Evolutionary conservation across 2,113 vertebrate species (phyloP), one percentile per base, ranked within the genome.

Genomic region (Pionites leucogaster): DNA sequence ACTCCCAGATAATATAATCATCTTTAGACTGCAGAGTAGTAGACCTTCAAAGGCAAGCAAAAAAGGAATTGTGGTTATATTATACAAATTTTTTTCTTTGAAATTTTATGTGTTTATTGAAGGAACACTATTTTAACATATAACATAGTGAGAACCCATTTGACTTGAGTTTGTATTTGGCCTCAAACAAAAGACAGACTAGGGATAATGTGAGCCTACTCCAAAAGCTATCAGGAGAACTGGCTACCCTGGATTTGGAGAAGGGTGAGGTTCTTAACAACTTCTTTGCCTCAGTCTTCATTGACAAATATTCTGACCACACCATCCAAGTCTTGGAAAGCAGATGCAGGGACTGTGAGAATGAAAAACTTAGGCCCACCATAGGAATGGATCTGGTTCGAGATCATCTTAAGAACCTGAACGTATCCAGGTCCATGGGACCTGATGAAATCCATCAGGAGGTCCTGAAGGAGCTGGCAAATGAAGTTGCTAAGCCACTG

Each of bases 401-500:
- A 57, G 31, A 57, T 3, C 5, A 9, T 57, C 19, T 57, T 33
- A 33, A 13, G 31, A 57, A 55, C 29, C 29, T 31, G 29, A 31
- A 31, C 5, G 2, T 55, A 18, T 18, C 12, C 17, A 55, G 31
- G 29, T 55, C 17, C 53, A 12, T 55, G 29, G 29, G 29, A 19
- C 53, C 53, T 55, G 53, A 55, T 18, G 17, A 55, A 31, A 55
- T 55, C 17, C 11, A 19, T 31, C 7, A 0, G 1, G 1, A 1
- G 17, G 29, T 55, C 29, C 53, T 55, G 53, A 55, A 55, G 53
- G 7, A 55, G 53, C 53, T 31, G 53, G 53, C 11, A 7, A 57
- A 57, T 57, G 31, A 57, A 33, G 55, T 6, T 22, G 55, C 55
- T 33, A 57, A 33, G 31, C 18, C 31, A 13, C 55, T 22, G 7